These are phyloP conservation scores for Phaethon lepturus DNA, from an alignment of 2,113 vertebrate genomes.

Conservation along the genomic window DNA sequence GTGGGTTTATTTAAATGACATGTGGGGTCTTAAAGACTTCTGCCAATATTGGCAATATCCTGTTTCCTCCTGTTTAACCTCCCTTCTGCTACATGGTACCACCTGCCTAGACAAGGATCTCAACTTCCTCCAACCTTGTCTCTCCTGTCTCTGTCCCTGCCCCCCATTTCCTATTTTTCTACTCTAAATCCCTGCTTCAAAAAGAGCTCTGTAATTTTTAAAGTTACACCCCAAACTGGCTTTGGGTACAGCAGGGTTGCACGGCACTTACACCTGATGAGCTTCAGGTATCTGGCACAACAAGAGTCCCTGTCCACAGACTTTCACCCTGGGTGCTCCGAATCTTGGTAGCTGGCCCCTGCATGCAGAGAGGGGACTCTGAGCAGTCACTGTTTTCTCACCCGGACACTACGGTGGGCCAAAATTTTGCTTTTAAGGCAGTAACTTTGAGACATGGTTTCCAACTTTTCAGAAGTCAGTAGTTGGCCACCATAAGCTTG, in stretches of 20 bases:
- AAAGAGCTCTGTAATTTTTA: not conserved
- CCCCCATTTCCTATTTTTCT: not conserved
- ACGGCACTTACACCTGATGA: not conserved
- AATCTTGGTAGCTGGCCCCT: not conserved
- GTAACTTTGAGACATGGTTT: fast-evolving
- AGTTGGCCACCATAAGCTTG: not conserved
- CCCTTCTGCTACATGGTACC: not conserved
- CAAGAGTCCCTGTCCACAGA: not conserved
- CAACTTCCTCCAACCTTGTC: not conserved
- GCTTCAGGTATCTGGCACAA: not conserved
- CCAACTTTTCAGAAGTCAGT: not conserved
- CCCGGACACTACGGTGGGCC: fast-evolving
- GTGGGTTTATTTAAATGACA: not conserved
- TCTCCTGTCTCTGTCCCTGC: not conserved
- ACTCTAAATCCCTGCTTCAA: not conserved
- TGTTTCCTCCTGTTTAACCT: not conserved
- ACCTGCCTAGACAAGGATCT: not conserved
- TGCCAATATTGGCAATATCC: not conserved
- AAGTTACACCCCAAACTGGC: not conserved
- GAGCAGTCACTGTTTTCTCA: not conserved
- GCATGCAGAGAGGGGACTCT: fast-evolving
- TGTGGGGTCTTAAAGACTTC: not conserved
- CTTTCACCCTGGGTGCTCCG: fast-evolving
- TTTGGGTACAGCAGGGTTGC: not conserved
- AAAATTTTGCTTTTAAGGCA: not conserved